Evolutionary conservation across 2,797 vertebrate species (phyloP).

Genomic region (Hephaestus fuliginosus): DNA sequence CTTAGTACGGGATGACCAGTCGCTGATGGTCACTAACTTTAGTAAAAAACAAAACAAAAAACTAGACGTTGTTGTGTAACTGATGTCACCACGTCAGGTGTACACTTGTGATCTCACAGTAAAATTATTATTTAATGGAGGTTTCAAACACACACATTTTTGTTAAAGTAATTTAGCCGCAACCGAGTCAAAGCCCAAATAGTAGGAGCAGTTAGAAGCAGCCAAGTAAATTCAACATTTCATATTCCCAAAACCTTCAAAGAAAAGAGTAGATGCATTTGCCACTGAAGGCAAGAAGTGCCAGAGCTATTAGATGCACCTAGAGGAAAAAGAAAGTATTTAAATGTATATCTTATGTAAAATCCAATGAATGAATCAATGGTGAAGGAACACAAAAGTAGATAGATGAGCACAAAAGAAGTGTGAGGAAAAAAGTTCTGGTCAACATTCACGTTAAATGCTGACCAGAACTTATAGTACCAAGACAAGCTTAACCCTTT

Average conservation of each 20-base stretch:
- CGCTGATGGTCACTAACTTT: no score
- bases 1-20: not conserved
- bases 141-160: not conserved
- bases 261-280: slow-evolving; percentile 20
- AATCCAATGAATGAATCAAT: slow-evolving; percentile 5
- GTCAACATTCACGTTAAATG: not conserved
- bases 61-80: not conserved
- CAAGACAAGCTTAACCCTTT: not conserved
- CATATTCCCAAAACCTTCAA: not conserved
- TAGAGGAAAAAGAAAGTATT: slow-evolving; percentile 38
- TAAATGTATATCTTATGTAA: not conserved
- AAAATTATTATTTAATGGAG: not conserved
- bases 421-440: not conserved
- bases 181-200: not conserved
- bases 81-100: not conserved
- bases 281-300: not conserved
- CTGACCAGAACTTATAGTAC: not conserved
- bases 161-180: not conserved
- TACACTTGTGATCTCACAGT: no score
- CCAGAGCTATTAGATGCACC: slow-evolving; percentile 20
- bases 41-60: not conserved
- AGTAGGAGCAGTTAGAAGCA: not conserved
- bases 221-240: slow-evolving; percentile 1
- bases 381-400: slow-evolving; percentile 12
- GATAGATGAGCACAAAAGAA: slow-evolving; percentile 29